Evolutionary conservation across 2,888 invertebrate genomes (phyloP), one percentile per base, ranked within the genome.

Genomic region (Limnephilus rhombicus): DNA sequence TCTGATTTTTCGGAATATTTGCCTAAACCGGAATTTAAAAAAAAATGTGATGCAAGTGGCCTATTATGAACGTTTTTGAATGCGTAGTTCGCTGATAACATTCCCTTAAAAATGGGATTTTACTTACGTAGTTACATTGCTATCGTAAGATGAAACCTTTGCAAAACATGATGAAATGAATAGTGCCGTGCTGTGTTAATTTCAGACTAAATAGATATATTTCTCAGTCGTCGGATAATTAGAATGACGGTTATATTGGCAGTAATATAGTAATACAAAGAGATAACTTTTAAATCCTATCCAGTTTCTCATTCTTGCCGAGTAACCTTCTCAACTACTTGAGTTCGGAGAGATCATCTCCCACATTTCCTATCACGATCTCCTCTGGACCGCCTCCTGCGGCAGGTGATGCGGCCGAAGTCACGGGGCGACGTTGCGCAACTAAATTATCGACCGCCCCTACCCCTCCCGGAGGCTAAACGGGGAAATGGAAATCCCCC

Each of bases 381-480:
- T 68, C 85, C 45, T n/a, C 85, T n/a, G n/a, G 85, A n/a, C 85
- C 37, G n/a, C 85, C 45, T 85, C 45, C 45, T 41, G 34, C 85
- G 85, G 41, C 85, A 85, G 85, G 85, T 85, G 85, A 85, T 85
- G 85, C 85, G 85, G 85, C 85, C 45, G 37, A 41, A 85, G 85
- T 85, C 34, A 85, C 45, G 85, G 45, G 45, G 85, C 85, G 85
- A 85, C 24, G 85, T 85, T 85, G 85, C 85, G 85, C 85, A 85
- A 85, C 34, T 85, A 45, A 85, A 85, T 85, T 85, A 85, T 85
- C 85, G 85, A 85, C 85, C 85, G 53, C 53, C 53, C 5, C 18
- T 53, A 18, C 53, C 53, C 45, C 85, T 49, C 82, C 82, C 31
- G 31, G 0, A 13, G 31, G 82, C 15, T 13, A 82, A 34, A 34